Evolutionary conservation across 2,797 vertebrate species (phyloP).

Genomic region (Ctenosaura bakeri): DNA sequence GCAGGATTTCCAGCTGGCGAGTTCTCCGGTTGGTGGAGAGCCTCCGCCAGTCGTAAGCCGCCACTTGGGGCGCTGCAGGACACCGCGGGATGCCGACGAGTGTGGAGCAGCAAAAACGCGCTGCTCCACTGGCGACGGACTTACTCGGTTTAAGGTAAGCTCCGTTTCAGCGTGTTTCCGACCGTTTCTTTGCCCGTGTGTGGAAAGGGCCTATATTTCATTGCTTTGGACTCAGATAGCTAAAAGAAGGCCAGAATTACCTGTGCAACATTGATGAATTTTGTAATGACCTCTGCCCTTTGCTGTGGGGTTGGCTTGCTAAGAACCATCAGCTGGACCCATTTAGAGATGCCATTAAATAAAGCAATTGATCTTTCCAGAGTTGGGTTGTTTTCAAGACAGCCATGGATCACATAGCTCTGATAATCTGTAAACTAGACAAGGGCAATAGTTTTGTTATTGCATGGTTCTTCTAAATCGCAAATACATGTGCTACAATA

Average conservation of each 20-base stretch:
- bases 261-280: conserved; percentile 97
- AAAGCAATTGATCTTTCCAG: conserved; percentile 95
- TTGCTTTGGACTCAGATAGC: conserved; percentile 10
- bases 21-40: no score
- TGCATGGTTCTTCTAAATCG: neutral
- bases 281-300: conserved; percentile 94
- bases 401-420: conserved; percentile 94
- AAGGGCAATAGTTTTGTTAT: conserved; percentile 55
- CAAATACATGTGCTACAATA: neutral
- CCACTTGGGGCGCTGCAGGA: no score
- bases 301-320: conserved; percentile 96
- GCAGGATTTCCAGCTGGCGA: no score
- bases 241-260: conserved; percentile 75
- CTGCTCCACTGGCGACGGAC: no score
- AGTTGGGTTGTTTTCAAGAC: conserved; percentile 93
- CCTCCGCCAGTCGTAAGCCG: no score
- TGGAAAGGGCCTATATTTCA: no score
- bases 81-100: no score
- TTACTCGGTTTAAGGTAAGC: no score
- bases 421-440: conserved; percentile 95
- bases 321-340: conserved; percentile 98
- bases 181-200: no score
- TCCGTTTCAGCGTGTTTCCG: no score
- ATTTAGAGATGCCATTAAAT: conserved; percentile 97
- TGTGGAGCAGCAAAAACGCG: no score